Percentiles rank a stretch among this genome's conserved stretches.
Conservation (phyloP, 2,797 vertebrate species). For the Notolepis coatsorum region DNA sequence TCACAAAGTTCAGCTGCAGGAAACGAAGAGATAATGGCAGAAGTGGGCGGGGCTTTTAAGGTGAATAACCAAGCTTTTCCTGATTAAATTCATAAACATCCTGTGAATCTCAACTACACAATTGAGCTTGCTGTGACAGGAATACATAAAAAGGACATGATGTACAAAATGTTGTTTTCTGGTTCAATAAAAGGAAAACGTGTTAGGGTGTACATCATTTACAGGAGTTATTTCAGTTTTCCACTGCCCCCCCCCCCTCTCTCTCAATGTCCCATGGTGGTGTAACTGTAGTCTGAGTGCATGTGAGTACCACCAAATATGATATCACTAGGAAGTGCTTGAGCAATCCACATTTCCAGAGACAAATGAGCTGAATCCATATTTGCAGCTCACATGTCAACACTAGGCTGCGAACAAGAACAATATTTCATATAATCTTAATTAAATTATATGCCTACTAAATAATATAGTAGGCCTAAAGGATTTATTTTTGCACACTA, state of each 20-base stretch:
- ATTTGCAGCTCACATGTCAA: conserved; percentile 4
- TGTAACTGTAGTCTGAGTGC: conserved; percentile 53
- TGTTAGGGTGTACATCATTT: conserved; percentile 24
- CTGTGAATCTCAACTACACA: background rate
- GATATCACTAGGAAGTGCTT: conserved; percentile 9
- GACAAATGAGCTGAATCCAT: background rate
- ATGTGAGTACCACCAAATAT: conserved; percentile 31
- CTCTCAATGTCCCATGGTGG: conserved; percentile 28
- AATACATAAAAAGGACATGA: background rate
- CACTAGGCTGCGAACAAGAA: background rate
- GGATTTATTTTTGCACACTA: no score
- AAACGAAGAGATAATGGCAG: no score
- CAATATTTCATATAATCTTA: background rate
- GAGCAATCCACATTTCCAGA: conserved; percentile 51
- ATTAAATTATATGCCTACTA: no score
- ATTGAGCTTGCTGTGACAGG: background rate
- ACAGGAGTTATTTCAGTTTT: conserved; percentile 49
- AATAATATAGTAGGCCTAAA: no score
- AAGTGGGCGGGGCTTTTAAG: background rate
- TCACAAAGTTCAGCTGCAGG: no score
- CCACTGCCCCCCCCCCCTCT: conserved; percentile 24
- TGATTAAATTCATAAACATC: background rate
- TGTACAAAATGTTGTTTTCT: background rate
- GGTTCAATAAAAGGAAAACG: background rate
- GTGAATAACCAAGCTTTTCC: background rate